phyloP scores from a whole-genome alignment of 2,797 vertebrate species.

The Sarcoramphus papa region DNA sequence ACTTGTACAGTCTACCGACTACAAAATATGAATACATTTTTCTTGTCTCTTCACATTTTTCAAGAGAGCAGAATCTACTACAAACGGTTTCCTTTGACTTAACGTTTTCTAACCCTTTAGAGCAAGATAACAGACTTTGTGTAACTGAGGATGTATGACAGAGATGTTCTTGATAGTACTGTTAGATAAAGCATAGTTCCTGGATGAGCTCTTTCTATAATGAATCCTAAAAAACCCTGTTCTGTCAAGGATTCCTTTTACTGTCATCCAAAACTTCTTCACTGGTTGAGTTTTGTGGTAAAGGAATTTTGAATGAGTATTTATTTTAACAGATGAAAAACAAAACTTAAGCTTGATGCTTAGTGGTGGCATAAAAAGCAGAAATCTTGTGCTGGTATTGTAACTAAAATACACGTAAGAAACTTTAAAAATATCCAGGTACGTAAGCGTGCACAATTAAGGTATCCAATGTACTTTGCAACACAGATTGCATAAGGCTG shows the following conservation, averaged over 20 bases:
- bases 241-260: background rate
- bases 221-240: background rate
- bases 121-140: background rate
- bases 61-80: background rate
- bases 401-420: background rate
- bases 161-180: background rate
- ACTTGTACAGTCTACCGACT: background rate
- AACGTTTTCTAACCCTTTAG: background rate
- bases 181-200: background rate
- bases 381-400: background rate
- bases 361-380: background rate
- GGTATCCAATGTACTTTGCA: background rate
- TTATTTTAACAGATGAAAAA: background rate
- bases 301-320: background rate
- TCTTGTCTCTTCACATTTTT: background rate
- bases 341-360: background rate
- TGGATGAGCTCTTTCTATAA: background rate
- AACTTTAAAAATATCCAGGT: background rate
- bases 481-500: background rate
- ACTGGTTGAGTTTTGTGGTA: background rate
- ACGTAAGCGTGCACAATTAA: background rate
- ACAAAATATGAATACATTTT: background rate
- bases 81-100: background rate
- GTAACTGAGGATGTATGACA: background rate
- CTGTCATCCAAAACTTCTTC: background rate